Conservation (phyloP, 2,113 vertebrate genomes). For the Notarius quadriscutis region DNA sequence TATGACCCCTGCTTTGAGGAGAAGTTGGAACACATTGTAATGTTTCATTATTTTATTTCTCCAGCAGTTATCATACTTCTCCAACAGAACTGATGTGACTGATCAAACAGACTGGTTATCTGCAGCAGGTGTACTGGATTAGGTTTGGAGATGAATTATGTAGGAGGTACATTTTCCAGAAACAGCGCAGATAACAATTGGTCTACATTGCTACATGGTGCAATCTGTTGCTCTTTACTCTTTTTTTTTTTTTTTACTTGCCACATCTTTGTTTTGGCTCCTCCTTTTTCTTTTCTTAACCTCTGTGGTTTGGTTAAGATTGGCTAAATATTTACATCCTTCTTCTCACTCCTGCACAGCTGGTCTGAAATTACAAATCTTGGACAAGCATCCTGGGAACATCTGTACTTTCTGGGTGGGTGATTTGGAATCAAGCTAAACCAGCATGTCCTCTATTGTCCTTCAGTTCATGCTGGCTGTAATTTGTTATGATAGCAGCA, state of each 20-base stretch:
- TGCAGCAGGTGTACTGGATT: background rate
- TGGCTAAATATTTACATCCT: constrained; percentile 45
- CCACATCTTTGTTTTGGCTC: background rate
- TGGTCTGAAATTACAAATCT: constrained; percentile 32
- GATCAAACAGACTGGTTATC: background rate
- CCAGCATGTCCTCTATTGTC: constrained; percentile 28
- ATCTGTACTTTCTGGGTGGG: constrained; percentile 24
- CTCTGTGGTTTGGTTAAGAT: constrained; percentile 26
- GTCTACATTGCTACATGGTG: constrained; percentile 31
- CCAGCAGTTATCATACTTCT: background rate
- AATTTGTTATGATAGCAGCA: background rate
- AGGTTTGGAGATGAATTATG: too few species aligned
- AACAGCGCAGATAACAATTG: background rate
- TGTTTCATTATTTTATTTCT: constrained; percentile 15
- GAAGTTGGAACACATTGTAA: constrained; percentile 3
- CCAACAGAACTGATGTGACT: background rate
- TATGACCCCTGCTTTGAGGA: constrained; percentile 27
- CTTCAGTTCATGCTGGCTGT: background rate
- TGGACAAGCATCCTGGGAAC: constrained; percentile 36
- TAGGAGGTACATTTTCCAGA: background rate
- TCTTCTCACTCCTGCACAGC: constrained; percentile 10
- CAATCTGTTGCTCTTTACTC: constrained; percentile 26
- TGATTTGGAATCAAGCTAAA: constrained; percentile 42
- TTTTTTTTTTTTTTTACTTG: constrained; percentile 6
- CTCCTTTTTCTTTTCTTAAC: constrained; percentile 28